Conservation (phyloP, 2,113 vertebrate species). For the Cyprinus carpio region DNA sequence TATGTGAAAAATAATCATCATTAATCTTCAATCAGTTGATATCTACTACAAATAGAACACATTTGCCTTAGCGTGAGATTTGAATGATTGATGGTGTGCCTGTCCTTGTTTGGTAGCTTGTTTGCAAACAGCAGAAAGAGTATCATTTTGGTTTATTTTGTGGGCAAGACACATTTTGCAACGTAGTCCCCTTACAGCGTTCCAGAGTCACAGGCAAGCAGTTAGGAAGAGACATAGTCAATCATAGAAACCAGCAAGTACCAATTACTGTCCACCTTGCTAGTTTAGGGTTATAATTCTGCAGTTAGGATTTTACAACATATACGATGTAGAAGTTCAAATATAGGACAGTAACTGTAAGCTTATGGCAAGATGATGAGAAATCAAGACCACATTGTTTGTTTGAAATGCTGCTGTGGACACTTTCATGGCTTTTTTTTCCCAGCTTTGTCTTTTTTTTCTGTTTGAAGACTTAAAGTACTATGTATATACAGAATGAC, state of each 20-base stretch:
- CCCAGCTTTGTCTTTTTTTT: neutral
- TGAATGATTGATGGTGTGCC: neutral
- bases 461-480: too few species aligned
- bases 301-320: neutral
- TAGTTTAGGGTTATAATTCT: conserved; percentile 25
- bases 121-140: conserved; percentile 8
- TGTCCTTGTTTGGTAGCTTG: neutral
- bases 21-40: neutral
- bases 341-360: conserved; percentile 14
- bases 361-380: conserved; percentile 52
- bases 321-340: neutral
- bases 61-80: conserved; percentile 7
- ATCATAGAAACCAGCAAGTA: neutral
- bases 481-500: too few species aligned
- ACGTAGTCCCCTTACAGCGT: neutral
- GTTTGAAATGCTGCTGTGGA: neutral
- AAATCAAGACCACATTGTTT: neutral
- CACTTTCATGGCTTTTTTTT: neutral
- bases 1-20: neutral
- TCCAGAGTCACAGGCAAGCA: neutral
- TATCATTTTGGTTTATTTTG: neutral
- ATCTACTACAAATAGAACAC: neutral
- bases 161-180: conserved; percentile 1
- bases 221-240: neutral
- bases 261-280: conserved; percentile 24